Conservation (phyloP, 2,888 invertebrate species). For the Sarcophaga carnaria region DNA sequence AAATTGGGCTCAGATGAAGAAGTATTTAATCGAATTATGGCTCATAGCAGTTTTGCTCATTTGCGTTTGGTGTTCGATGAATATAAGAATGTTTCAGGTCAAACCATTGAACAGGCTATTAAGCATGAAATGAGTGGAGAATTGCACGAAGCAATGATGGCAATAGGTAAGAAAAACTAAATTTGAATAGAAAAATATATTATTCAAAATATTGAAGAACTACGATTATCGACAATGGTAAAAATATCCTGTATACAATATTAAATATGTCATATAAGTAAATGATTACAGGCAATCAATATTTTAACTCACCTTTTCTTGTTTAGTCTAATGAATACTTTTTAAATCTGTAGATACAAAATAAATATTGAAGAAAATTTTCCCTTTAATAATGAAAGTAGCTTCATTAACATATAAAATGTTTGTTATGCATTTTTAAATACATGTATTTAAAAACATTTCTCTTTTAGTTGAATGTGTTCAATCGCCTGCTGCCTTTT, state of each 20-base stretch:
- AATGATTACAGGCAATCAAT: too few species aligned
- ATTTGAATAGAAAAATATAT: not conserved
- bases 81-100: slow-evolving; percentile 86
- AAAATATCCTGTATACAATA: too few species aligned
- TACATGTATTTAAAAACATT: not conserved
- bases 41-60: slow-evolving; percentile 88
- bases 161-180: slow-evolving; percentile 85
- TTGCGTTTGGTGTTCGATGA: slow-evolving; percentile 86
- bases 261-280: too few species aligned
- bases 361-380: too few species aligned
- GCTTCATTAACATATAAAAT: too few species aligned
- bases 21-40: slow-evolving; percentile 86
- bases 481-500: slow-evolving; percentile 85
- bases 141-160: slow-evolving; percentile 85
- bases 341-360: too few species aligned
- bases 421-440: too few species aligned
- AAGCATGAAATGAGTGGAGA: slow-evolving; percentile 86
- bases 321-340: too few species aligned
- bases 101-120: slow-evolving; percentile 87
- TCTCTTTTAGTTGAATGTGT: slow-evolving; percentile 86
- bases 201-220: not conserved
- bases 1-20: slow-evolving; percentile 88
- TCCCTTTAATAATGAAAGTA: too few species aligned
- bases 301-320: too few species aligned
- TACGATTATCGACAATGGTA: too few species aligned